Evolutionary conservation across 2,888 invertebrate species (phyloP).

Genomic region (Acleris holmiana): DNA sequence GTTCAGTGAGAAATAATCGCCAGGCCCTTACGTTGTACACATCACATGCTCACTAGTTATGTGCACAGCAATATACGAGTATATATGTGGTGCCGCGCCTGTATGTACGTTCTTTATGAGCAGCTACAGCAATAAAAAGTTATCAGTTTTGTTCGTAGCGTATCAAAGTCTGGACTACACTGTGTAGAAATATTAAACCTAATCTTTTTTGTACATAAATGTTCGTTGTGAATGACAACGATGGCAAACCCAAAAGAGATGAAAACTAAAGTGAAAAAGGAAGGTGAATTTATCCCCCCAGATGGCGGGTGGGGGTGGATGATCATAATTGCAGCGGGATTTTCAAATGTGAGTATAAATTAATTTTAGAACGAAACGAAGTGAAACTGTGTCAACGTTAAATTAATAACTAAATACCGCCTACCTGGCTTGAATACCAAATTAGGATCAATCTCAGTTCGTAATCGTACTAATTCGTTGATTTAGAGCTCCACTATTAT

Average conservation of each 20-base stretch:
- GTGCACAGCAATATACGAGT: constrained; percentile 9
- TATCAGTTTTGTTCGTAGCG: constrained; percentile 55
- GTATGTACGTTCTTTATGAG: constrained; percentile 18
- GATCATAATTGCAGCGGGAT: constrained; percentile 88
- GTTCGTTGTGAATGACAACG: constrained; percentile 7
- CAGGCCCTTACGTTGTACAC: background rate
- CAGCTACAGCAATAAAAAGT: constrained; percentile 41
- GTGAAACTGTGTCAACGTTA: background rate
- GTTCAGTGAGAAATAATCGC: background rate
- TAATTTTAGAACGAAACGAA: background rate
- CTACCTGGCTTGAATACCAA: too few species aligned
- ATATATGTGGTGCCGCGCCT: constrained; percentile 7
- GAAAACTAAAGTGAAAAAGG: constrained; percentile 67
- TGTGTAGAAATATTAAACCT: constrained; percentile 38
- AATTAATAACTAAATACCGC: background rate
- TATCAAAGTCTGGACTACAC: constrained; percentile 39
- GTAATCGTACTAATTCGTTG: too few species aligned
- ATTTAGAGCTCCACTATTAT: too few species aligned
- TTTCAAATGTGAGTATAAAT: constrained; percentile 87
- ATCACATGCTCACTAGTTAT: constrained; percentile 10
- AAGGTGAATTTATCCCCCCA: constrained; percentile 86
- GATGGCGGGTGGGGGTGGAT: constrained; percentile 93
- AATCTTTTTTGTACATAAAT: constrained; percentile 24
- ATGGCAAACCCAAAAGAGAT: constrained; percentile 62
- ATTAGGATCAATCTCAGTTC: too few species aligned